Percentiles rank a stretch among this genome's conserved stretches.
Conservation (phyloP, 2,888 invertebrate species). For the Drosophila subquinaria region DNA sequence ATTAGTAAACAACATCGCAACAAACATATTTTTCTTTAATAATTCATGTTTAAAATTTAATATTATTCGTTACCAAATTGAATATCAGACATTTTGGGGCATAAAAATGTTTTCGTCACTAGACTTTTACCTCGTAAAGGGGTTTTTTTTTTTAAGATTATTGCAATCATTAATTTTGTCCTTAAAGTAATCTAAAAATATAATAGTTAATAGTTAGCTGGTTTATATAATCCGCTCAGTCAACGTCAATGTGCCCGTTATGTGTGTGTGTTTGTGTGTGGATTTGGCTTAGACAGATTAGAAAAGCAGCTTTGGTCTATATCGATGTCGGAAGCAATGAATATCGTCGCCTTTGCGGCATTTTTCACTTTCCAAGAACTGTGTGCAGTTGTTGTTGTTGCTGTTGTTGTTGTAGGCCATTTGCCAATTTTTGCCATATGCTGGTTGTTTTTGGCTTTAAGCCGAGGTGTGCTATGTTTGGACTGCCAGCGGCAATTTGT, state of each 20-base stretch:
- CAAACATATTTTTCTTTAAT: too few species aligned
- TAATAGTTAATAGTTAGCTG: slow-evolving; percentile 2
- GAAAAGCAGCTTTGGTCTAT: slow-evolving; percentile 11
- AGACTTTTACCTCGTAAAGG: too few species aligned
- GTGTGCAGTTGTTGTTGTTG: background rate
- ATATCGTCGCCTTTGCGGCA: slow-evolving; percentile 14
- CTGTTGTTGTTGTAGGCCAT: slow-evolving; percentile 55
- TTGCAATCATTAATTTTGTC: background rate
- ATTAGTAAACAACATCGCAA: too few species aligned
- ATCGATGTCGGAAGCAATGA: slow-evolving; percentile 43
- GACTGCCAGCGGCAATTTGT: slow-evolving; percentile 74
- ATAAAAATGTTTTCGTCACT: too few species aligned
- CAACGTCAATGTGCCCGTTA: slow-evolving; percentile 31
- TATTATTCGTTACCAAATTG: too few species aligned
- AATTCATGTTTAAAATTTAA: too few species aligned
- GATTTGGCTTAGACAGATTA: slow-evolving; percentile 39
- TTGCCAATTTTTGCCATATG: slow-evolving; percentile 57
- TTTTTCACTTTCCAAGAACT: slow-evolving; percentile 18
- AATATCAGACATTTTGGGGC: too few species aligned
- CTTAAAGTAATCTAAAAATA: background rate
- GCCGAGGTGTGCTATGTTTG: slow-evolving; percentile 40
- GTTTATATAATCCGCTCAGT: slow-evolving; percentile 40
- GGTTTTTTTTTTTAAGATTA: background rate
- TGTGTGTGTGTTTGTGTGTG: slow-evolving; percentile 18
- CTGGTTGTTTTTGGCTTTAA: slow-evolving; percentile 41